Percentiles rank a stretch among this genome's conserved stretches.
Evolutionary conservation across 1,140 invertebrate species (phyloP).

Genomic region (Lethocerus indicus): DNA sequence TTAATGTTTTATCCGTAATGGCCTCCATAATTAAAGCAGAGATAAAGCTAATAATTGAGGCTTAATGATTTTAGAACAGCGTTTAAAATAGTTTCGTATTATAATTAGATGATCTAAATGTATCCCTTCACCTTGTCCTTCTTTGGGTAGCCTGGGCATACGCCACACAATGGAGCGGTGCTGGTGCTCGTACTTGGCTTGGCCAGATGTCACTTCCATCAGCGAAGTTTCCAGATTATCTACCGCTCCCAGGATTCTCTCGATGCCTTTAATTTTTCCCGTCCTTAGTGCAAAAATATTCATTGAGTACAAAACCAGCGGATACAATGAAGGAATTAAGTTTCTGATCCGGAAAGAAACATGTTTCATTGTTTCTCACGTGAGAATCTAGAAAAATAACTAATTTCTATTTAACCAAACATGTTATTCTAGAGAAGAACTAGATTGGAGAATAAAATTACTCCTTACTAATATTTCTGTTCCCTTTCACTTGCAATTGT

Average conservation of each 20-base stretch:
- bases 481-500: background rate
- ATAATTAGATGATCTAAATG: too few relatives aligned
- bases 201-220: slow-evolving; percentile 94
- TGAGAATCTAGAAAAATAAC: too few relatives aligned
- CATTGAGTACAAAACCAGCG: too few relatives aligned
- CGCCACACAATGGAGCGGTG: slow-evolving; percentile 96
- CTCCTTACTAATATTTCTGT: background rate
- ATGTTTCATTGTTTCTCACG: too few relatives aligned
- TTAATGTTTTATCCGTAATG: background rate
- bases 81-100: too few relatives aligned
- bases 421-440: too few relatives aligned
- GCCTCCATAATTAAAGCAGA: background rate
- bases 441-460: too few relatives aligned
- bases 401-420: too few relatives aligned
- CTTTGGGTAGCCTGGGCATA: slow-evolving; percentile 87
- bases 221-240: slow-evolving; percentile 81
- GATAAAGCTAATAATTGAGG: background rate
- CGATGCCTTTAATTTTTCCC: slow-evolving; percentile 85
- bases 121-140: slow-evolving; percentile 89
- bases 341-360: too few relatives aligned
- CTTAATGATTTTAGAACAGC: too few relatives aligned
- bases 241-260: slow-evolving; percentile 81
- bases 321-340: too few relatives aligned
- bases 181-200: slow-evolving; percentile 98
- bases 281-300: too few relatives aligned